A percentile compares a stretch with the other conserved stretches of the same genome.
Conservation (phyloP, 1,140 invertebrate genomes). For the Heliconius hermathena region DNA sequence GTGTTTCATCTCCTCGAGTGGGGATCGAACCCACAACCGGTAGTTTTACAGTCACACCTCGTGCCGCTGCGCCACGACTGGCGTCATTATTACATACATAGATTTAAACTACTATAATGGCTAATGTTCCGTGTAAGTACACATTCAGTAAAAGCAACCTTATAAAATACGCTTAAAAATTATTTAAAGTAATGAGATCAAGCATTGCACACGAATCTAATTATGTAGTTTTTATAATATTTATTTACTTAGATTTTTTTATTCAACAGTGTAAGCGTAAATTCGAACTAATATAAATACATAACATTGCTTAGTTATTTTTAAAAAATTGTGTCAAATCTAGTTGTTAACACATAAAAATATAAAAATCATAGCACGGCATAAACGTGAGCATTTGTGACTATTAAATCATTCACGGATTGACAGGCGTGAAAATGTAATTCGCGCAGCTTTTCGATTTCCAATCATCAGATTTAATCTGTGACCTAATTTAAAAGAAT, state of each 20-base stretch:
- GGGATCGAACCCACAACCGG: too few relatives aligned
- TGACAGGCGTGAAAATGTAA: conserved; percentile 58
- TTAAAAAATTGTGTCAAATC: neutral
- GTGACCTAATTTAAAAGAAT: conserved; percentile 45
- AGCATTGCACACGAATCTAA: too few relatives aligned
- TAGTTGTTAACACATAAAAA: conserved; percentile 47
- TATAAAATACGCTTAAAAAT: neutral
- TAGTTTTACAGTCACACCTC: too few relatives aligned
- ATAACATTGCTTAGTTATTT: neutral
- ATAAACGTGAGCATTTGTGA: conserved; percentile 39
- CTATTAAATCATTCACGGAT: conserved; percentile 57
- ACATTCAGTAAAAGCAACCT: neutral
- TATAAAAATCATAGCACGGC: conserved; percentile 38
- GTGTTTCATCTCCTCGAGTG: too few relatives aligned
- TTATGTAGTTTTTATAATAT: too few relatives aligned
- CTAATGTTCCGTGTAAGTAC: neutral
- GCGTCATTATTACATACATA: too few relatives aligned
- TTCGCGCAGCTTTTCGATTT: conserved; percentile 63
- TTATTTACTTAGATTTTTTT: too few relatives aligned
- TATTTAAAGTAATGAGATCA: too few relatives aligned
- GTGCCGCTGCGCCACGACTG: too few relatives aligned
- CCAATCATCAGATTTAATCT: conserved; percentile 57
- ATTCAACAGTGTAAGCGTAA: too few relatives aligned
- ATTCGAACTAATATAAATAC: too few relatives aligned
- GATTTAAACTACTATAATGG: neutral